Base-by-base conservation (phyloP, 1,140 invertebrate species). In the Drosophila neocordata region DNA sequence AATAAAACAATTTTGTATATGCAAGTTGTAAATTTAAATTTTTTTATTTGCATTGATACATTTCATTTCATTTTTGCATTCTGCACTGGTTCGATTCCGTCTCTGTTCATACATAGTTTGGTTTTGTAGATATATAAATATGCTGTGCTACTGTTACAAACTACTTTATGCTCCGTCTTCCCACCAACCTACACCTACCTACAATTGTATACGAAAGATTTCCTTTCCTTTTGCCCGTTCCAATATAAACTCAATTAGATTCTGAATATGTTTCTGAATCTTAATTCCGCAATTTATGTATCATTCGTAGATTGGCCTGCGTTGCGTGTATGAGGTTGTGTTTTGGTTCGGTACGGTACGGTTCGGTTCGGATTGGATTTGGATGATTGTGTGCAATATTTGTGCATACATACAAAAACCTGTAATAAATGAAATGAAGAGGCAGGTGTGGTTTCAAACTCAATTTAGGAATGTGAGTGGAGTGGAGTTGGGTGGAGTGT, bases 1-100 rank as follows among this genome's bases (percentile, higher is more conserved):
- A 4, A 8, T 18, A 1, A 56, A 56, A 56, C 13, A 3, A 18
- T 11, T 18, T 56, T 34, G 3, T 12, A 31, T 27, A 18, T 18
- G 27, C 53, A 56, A 34, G 20, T 34, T 62, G 22, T 69, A 59
- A 75, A 60, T 70, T 66, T 37, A 74, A 67, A 69, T 61, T 67
- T 67, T 53, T 73, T 75, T 77, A 67, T 71, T 77, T 75, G 59
- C 48, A 67, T 74, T 77, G 63, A 64, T 75, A 72, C 64, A 76
- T 72, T 72, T 67, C 60, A 34, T 62, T 48, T 48, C 52, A 56
- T 56, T 27, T 51, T 24, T 48, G 24, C 60, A 44, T 53, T 74
- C 61, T 51, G 27, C 68, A 61, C 38, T 67, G 44, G 61, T 61
- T 41, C 44, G 41, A 34, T 51, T 56, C 53, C 18, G 8, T 63